Evolutionary conservation across 2,113 vertebrate species (phyloP).

Genomic region (Rhipidura dahli): DNA sequence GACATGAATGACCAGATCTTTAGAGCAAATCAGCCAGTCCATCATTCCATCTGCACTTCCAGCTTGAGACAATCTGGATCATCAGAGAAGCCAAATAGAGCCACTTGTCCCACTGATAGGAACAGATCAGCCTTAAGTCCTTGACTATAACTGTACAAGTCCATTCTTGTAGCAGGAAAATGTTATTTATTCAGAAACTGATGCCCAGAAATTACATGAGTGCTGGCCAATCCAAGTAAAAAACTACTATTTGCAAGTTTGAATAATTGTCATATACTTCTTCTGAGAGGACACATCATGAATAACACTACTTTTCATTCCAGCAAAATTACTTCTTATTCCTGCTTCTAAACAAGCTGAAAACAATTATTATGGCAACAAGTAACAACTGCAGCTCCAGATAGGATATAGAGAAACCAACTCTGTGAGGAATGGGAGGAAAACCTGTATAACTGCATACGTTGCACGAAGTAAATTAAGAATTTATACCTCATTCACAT

Average conservation of each 20-base stretch:
- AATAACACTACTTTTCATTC: not conserved
- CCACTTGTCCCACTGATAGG: not conserved
- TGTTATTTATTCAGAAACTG: not conserved
- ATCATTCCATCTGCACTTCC: not conserved
- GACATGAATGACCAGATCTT: not conserved
- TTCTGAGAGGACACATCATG: not conserved
- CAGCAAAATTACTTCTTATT: not conserved
- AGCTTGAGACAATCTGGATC: not conserved
- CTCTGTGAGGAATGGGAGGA: not conserved
- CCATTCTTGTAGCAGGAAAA: not conserved
- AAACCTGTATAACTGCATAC: conserved; percentile 25
- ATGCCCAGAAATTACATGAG: not conserved
- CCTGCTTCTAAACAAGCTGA: not conserved
- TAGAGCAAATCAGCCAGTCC: not conserved
- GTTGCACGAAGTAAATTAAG: conserved; percentile 2
- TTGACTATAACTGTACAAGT: not conserved
- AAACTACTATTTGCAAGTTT: not conserved
- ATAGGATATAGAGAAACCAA: not conserved
- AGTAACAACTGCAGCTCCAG: not conserved
- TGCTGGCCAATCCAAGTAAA: not conserved
- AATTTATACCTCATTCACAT: not conserved
- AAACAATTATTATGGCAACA: not conserved
- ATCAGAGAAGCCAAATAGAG: not conserved
- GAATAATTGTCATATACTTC: not conserved
- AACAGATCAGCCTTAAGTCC: not conserved